Evolutionary conservation across 2,797 vertebrate genomes (phyloP), one percentile per base, ranked within the genome.

Genomic region (Remorina albescens): DNA sequence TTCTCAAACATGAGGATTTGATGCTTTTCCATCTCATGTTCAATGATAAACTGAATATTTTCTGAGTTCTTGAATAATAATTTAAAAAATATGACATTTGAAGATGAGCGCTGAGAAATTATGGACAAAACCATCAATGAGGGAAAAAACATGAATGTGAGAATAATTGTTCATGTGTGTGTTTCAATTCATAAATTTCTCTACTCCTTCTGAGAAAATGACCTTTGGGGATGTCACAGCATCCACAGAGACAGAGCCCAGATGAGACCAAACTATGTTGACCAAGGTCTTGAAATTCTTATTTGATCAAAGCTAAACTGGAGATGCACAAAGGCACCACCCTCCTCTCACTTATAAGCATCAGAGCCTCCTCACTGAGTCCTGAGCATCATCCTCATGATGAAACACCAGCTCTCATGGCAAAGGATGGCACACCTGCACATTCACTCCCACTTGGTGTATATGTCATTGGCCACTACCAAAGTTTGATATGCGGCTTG

Each of bases 371-470:
- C 77, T 82, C 67, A 58, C 42, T 21, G 23, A 59, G 68, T 18
- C 63, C 21, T 36, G 32, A 39, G 28, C 68, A 26, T 49, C 49
- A 66, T 63, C 49, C 37, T n/a, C n/a, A n/a, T n/a, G 18, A 72
- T 23, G 57, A 74, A 74, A 67, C 4, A 19, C 42, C 36, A 61
- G 41, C 67, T 69, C 70, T 56, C 49, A 67, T 26, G 30, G 30
- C 15, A 25, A 61, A 64, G 74, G 63, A 51, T 70, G 9, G 15
- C 51, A 70, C 78, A 80, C 72, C 74, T 82, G 77, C 71, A n/a
- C 60, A n/a, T 10, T 59, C 58, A 46, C 8, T 44, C 63, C 16
- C 8, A 25, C 23, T 1, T 23, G 11, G 54, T 25, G n/a, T 55
- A 19, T 44, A 54, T 53, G 74, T 41, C 62, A 39, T 2, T 41